Percentiles rank a stretch among this genome's conserved stretches.
These are phyloP conservation scores for Pollenia griseotomentosa DNA, from an alignment of 2,888 invertebrate species.

Conservation along the genomic window DNA sequence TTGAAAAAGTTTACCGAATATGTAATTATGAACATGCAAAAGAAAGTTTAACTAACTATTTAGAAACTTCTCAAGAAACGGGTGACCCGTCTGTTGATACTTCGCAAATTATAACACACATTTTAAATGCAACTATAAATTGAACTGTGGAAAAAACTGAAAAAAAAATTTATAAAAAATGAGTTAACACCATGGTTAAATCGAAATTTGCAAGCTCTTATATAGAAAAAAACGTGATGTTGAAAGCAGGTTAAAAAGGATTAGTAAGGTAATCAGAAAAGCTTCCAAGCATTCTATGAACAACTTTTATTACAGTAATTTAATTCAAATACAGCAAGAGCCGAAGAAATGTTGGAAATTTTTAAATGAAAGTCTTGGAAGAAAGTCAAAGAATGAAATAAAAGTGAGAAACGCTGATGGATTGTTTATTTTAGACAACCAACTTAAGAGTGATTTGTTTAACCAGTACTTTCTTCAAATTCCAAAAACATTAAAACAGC, in stretches of 20 bases:
- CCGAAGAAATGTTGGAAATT: conserved; percentile 4
- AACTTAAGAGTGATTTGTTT: no score
- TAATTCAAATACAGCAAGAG: conserved; percentile 1
- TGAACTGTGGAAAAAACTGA: neutral
- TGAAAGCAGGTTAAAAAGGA: neutral
- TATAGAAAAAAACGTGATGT: no score
- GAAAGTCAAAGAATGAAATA: neutral
- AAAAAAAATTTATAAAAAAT: no score
- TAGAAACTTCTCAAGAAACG: conserved; percentile 15
- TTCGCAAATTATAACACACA: neutral
- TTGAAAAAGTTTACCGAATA: neutral
- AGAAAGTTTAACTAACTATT: neutral
- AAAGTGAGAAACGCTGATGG: neutral
- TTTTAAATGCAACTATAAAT: conserved; percentile 1
- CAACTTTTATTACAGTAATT: neutral
- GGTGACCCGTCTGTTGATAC: conserved; percentile 3
- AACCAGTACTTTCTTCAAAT: no score
- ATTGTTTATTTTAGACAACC: no score
- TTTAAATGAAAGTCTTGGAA: neutral
- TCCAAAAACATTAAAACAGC: no score
- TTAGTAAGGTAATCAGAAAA: conserved; percentile 15
- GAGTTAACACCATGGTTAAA: neutral
- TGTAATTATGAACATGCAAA: neutral
- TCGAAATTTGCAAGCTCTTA: neutral
- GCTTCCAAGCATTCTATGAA: neutral